These are phyloP conservation scores for Meteorus sp. DNA, from an alignment of 1,140 invertebrate genomes.

Conservation along the genomic window DNA sequence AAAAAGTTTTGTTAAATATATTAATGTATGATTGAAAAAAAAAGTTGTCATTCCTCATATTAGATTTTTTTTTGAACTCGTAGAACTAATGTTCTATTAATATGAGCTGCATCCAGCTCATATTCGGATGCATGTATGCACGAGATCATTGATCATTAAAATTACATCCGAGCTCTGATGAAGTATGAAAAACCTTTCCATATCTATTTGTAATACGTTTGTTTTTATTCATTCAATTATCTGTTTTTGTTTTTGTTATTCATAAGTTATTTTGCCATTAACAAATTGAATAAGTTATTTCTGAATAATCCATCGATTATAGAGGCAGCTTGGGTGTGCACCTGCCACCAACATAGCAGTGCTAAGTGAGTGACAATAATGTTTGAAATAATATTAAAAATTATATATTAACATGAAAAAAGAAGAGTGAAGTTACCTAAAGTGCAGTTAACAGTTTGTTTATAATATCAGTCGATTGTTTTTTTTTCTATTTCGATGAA, in stretches of 20 bases:
- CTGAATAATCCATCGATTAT: conserved; percentile 37
- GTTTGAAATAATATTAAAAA: conserved; percentile 41
- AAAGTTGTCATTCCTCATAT: conserved; percentile 21
- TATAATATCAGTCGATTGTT: conserved; percentile 1
- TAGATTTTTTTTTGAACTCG: neutral
- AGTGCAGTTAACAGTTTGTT: neutral
- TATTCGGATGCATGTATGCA: conserved; percentile 14
- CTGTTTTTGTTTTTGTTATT: neutral
- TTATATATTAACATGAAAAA: neutral
- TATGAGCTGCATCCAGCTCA: conserved; percentile 14
- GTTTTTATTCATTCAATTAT: neutral
- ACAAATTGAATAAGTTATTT: no score
- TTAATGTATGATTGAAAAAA: conserved; percentile 16
- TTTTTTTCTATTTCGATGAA: no score
- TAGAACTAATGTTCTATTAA: conserved; percentile 10
- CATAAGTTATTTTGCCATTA: conserved; percentile 11
- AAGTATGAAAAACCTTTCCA: no score
- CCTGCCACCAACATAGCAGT: conserved; percentile 54
- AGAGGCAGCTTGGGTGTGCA: conserved; percentile 56
- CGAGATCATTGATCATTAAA: conserved; percentile 20
- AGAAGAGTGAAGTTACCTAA: neutral
- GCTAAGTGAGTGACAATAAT: conserved; percentile 41
- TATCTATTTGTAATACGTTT: no score
- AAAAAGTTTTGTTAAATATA: conserved; percentile 23
- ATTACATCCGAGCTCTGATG: no score